These are phyloP conservation scores for Psittacara wagleri DNA, from an alignment of 2,113 vertebrate genomes.

Conservation along the genomic window DNA sequence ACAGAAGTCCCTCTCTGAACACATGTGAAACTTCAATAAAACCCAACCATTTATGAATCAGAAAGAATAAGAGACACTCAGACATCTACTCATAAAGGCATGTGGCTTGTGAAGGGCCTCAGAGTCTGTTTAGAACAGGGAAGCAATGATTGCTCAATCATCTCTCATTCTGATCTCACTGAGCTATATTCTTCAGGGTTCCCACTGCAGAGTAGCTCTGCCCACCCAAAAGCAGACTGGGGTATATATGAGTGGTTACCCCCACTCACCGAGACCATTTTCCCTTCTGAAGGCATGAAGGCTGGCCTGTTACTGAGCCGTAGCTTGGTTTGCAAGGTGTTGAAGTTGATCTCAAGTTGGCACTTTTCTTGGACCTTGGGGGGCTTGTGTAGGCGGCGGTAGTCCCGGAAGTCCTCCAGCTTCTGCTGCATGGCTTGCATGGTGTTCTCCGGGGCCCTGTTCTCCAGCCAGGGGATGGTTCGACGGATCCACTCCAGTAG, in stretches of 20 bases:
- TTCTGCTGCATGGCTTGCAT: constrained; percentile 99
- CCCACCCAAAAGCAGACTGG: neutral
- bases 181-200: neutral
- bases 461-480: constrained; percentile 97
- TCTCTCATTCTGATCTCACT: neutral
- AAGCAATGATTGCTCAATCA: neutral
- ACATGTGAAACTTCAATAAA: neutral
- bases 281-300: constrained; percentile 98
- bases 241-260: neutral
- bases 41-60: neutral
- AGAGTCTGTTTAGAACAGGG: neutral
- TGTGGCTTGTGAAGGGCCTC: neutral
- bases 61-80: neutral
- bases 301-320: constrained; percentile 96
- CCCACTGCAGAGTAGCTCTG: neutral
- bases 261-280: constrained; percentile 92
- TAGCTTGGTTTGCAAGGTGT: constrained; percentile 98
- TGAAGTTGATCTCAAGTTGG: constrained; percentile 99
- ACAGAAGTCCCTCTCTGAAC: neutral
- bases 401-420: constrained; percentile 96
- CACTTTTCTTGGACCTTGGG: constrained; percentile 99
- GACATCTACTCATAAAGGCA: neutral
- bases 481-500: constrained; percentile 96
- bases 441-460: constrained; percentile 91
- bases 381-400: constrained; percentile 94